phyloP scores from a whole-genome alignment of 2,113 vertebrate genomes.

The Aptenodytes forsteri region DNA sequence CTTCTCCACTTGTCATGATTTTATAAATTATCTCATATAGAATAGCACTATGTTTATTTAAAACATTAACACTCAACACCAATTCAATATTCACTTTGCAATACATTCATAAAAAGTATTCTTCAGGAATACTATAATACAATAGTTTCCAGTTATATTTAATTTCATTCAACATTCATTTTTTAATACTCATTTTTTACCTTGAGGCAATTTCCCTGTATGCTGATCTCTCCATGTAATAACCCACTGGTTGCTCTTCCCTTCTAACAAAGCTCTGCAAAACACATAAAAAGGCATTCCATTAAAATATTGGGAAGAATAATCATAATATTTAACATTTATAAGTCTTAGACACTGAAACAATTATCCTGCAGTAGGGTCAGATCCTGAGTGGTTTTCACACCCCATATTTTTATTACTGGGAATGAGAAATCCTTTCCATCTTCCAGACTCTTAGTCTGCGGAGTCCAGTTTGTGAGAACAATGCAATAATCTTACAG shows the following conservation, averaged over 20 bases:
- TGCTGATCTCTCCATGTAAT: constrained; percentile 71
- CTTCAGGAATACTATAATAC: not conserved
- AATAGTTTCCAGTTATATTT: not conserved
- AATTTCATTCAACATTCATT: not conserved
- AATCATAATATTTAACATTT: not conserved
- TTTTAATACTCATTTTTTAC: constrained; percentile 58
- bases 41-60: not conserved
- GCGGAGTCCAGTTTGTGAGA: not conserved
- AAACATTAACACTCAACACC: not conserved
- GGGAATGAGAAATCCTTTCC: not conserved
- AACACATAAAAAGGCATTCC: not conserved
- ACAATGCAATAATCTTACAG: not conserved
- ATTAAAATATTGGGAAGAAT: not conserved
- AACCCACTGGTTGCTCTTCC: constrained; percentile 79
- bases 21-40: not conserved
- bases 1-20: not conserved
- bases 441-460: not conserved
- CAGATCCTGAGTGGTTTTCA: not conserved
- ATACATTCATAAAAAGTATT: not conserved
- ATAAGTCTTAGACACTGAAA: not conserved
- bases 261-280: constrained; percentile 89
- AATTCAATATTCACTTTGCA: not conserved
- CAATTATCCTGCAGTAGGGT: not conserved
- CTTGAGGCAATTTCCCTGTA: constrained; percentile 74
- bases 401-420: not conserved